Base-by-base conservation (phyloP, 2,113 vertebrate species). In the Dasypus novemcinctus region DNA sequence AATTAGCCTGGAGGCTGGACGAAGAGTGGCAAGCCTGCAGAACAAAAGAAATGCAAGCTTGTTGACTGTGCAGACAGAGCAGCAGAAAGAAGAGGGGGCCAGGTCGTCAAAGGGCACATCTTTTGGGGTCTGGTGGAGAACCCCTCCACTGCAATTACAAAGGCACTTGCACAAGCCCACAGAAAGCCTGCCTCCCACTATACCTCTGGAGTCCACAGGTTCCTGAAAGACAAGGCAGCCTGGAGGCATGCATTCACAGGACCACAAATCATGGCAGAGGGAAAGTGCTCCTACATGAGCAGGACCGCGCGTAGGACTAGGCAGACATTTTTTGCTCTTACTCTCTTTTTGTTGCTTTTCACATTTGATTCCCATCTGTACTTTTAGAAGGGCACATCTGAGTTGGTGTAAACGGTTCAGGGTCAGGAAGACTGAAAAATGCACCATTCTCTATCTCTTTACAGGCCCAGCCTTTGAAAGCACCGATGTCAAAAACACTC, bases 261-360 rank as follows among this genome's bases (percentile, higher is more conserved):
- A 12, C 57, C 85, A 71, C 0, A 5, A 75, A 76, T 12, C 46
- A 71, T 33, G 20, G 75, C 31, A 4, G 46, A 90, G 81, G 59
- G 63, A 0, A 20, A 14, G 59, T 5, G 31, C 33, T 21, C 72
- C 90, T 1, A 27, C 7, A 6, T 3, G 1, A 69, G 31, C 54
- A 6, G 23, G 43, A 0, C 17, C 14, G 29, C 23, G 43, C 38
- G 27, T 4, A n/a, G 2, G 69, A 13, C 1, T 0, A 10, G 0
- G 6, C 64, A 72, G 38, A 78, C 20, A 0, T 49, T 36, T 31
- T 23, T 14, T 52, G 7, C 59, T 9, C 78, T 76, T 0, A 0
- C 79, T 25, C 66, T 43, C 4, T 72, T 71, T 61, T 36, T 64
- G 0, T 1, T 52, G 46, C 27, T 84, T 8, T 0, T 64, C 21